Base-by-base conservation (phyloP, 2,888 invertebrate species). In the Lottia gigantea region DNA sequence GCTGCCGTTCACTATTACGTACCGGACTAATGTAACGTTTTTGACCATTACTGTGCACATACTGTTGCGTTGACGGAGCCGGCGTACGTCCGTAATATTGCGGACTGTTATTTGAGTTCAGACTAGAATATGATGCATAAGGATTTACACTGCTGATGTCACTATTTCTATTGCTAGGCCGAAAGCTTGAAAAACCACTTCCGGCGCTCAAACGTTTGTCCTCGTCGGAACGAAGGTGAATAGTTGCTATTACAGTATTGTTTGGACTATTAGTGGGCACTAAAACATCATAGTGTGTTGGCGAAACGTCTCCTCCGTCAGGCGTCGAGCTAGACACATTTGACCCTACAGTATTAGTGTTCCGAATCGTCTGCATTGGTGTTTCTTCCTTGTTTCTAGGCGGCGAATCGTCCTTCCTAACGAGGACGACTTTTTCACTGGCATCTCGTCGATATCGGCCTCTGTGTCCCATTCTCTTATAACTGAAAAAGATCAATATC, bases 371-470 rank as follows among this genome's bases (percentile, higher is more conserved):
- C 40, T 40, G 40, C 40, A 40, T 40, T 8, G 40, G 40, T 40
- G 40, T 40, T 40, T 40, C 40, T 6, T 40, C 40, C 40, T 40
- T 40, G 68, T 76, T 74, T 49, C 75, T 68, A 0, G 76, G 76
- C 12, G 76, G 75, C 62, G 74, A 74, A 26, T 76, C 76, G 31
- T 71, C 71, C 16, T 70, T 72, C 16, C 67, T 69, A 68, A 73
- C 74, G 25, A 78, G 68, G 14, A 74, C 73, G 23, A 71, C 70
- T 62, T 72, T 72, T 64, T 76, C 76, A 55, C 76, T 75, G 49
- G 74, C 70, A 66, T 78, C 78, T 6, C 71, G 70, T 14, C 64
- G 65, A 46, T 49, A 66, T 25, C 49, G 64, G 0, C 70, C 70
- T 16, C 67, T 62, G 19, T 70, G 71, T 19, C 75, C 72, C 19